These are phyloP conservation scores for Bellardia pandia DNA, from an alignment of 2,888 invertebrate species.

Conservation along the genomic window DNA sequence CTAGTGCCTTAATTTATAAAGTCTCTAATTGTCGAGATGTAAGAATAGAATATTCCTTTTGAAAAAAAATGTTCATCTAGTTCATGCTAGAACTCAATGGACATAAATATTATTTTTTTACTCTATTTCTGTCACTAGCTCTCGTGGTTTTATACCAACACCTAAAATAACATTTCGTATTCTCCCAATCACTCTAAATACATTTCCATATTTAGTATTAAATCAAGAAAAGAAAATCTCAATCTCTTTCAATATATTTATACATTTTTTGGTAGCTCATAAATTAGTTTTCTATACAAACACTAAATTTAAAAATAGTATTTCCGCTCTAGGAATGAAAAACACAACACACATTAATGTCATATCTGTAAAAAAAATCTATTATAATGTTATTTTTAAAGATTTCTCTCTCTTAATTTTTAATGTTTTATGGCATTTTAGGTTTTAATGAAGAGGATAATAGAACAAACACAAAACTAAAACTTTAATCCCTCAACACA, in stretches of 20 bases:
- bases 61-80: too few relatives aligned
- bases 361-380: constrained; percentile 43
- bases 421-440: constrained; percentile 47
- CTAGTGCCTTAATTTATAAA: too few relatives aligned
- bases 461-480: neutral
- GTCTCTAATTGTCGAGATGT: too few relatives aligned
- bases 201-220: constrained; percentile 4
- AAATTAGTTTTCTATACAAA: constrained; percentile 12
- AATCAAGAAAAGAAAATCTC: neutral
- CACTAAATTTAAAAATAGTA: constrained; percentile 18
- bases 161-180: constrained; percentile 9
- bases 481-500: constrained; percentile 47
- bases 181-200: neutral
- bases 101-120: neutral
- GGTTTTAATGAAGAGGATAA: constrained; percentile 18
- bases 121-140: neutral
- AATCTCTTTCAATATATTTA: neutral
- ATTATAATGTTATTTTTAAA: constrained; percentile 38
- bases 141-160: neutral
- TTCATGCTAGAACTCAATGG: neutral
- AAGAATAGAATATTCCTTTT: too few relatives aligned
- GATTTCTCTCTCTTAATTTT: constrained; percentile 19
- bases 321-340: constrained; percentile 16
- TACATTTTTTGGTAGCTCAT: neutral
- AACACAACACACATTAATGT: constrained; percentile 46